Conservation (phyloP, 2,888 invertebrate species). For the Colostygia pectinataria region DNA sequence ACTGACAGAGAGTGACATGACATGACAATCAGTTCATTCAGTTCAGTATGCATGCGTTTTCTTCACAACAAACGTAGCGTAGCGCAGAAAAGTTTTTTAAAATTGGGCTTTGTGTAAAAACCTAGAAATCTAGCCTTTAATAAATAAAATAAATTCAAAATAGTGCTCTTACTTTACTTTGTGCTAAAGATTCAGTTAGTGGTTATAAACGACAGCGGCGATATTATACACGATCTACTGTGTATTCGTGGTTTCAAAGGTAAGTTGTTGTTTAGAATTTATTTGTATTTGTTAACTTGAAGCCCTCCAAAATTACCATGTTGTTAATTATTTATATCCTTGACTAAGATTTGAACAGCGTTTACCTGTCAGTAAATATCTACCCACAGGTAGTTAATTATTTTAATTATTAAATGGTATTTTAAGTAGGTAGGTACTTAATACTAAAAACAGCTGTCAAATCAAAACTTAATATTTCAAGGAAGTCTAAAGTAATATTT, state of each 20-base stretch:
- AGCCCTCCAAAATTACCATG: not conserved
- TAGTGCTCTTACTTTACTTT: not conserved
- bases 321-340: too few relatives aligned
- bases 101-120: not conserved
- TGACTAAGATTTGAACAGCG: too few relatives aligned
- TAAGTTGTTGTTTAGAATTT: constrained; percentile 13
- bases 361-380: too few relatives aligned
- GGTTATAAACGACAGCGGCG: not conserved
- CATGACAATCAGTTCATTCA: too few relatives aligned
- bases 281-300: not conserved
- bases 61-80: constrained; percentile 20
- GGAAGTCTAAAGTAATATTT: too few relatives aligned
- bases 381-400: too few relatives aligned
- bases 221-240: not conserved
- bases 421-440: too few relatives aligned
- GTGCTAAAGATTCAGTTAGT: constrained; percentile 4
- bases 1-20: too few relatives aligned
- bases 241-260: constrained; percentile 6
- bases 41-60: too few relatives aligned
- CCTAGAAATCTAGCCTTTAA: not conserved
- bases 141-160: constrained; percentile 8
- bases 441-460: too few relatives aligned
- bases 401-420: too few relatives aligned
- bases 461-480: too few relatives aligned
- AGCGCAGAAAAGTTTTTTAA: not conserved